Evolutionary conservation across 2,888 invertebrate genomes (phyloP), one percentile per base, ranked within the genome.

Genomic region (Macropis europaea): DNA sequence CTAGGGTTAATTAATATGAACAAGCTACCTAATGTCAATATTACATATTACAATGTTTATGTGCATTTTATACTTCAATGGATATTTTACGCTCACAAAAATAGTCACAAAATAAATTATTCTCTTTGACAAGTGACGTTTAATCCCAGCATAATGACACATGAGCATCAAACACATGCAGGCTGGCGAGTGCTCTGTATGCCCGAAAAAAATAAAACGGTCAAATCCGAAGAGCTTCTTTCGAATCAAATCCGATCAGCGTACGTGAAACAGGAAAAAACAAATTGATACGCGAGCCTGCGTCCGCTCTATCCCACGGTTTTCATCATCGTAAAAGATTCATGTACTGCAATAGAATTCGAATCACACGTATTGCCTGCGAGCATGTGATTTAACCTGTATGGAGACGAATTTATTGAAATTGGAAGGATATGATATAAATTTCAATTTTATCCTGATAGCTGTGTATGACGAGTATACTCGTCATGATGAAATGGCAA

Each of bases 371-470:
- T 48, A 19, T 32, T 32, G 34, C 48, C 57, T 67, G 50, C 68
- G 43, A 64, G 66, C 50, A 50, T 52, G 56, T 69, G 66, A 66
- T 69, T 66, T 66, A n/a, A n/a, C n/a, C n/a, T n/a, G n/a, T n/a
- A n/a, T n/a, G n/a, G n/a, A n/a, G n/a, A n/a, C n/a, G n/a, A n/a
- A n/a, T n/a, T n/a, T n/a, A n/a, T n/a, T n/a, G n/a, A n/a, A n/a
- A n/a, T n/a, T n/a, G n/a, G n/a, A n/a, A n/a, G n/a, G n/a, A n/a
- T n/a, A n/a, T n/a, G n/a, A n/a, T n/a, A n/a, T n/a, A n/a, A n/a
- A n/a, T n/a, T n/a, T n/a, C n/a, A n/a, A n/a, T n/a, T n/a, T n/a
- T n/a, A n/a, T n/a, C n/a, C n/a, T n/a, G n/a, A n/a, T n/a, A n/a
- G n/a, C n/a, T n/a, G n/a, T n/a, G n/a, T n/a, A n/a, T n/a, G n/a